Conservation (phyloP, 2,797 vertebrate genomes). For the Serranus cabrilla region DNA sequence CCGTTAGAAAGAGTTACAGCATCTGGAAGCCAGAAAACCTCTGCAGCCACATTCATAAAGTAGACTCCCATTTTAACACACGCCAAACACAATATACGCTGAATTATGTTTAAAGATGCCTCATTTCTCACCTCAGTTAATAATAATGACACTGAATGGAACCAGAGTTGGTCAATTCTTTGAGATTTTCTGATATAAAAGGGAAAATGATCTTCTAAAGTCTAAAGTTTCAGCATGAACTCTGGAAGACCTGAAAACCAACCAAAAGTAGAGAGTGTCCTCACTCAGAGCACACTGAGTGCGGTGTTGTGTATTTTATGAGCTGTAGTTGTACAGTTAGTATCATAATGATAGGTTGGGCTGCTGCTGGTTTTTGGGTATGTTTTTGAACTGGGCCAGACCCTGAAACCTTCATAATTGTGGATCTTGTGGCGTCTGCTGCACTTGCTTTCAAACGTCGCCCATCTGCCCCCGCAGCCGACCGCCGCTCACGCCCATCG, state of each 20-base stretch:
- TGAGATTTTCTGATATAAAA: conserved; percentile 9
- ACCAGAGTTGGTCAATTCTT: background rate
- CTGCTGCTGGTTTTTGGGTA: conserved; percentile 30
- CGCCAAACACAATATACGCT: conserved; percentile 47
- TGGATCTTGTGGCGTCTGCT: conserved; percentile 56
- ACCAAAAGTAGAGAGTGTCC: background rate
- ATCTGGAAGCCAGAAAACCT: conserved; percentile 33
- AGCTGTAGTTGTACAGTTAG: conserved; percentile 40
- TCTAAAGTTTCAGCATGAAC: conserved; percentile 35
- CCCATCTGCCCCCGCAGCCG: conserved; percentile 20
- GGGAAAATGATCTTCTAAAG: background rate
- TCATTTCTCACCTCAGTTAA: conserved; percentile 16
- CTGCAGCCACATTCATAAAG: conserved; percentile 32
- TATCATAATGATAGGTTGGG: conserved; percentile 49
- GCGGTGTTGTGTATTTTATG: conserved; percentile 28
- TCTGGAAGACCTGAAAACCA: conserved; percentile 28
- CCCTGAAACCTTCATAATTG: conserved; percentile 42
- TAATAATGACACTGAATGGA: background rate
- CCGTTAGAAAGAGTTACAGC: conserved; percentile 15
- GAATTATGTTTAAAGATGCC: conserved; percentile 10
- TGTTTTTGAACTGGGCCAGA: conserved; percentile 41
- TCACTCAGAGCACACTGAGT: conserved; percentile 2
- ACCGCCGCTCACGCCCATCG: conserved; percentile 16
- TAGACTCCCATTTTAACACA: conserved; percentile 6
- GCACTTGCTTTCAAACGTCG: conserved; percentile 56